Base-by-base conservation (phyloP, 2,113 vertebrate genomes). In the Ochotona curzoniae region DNA sequence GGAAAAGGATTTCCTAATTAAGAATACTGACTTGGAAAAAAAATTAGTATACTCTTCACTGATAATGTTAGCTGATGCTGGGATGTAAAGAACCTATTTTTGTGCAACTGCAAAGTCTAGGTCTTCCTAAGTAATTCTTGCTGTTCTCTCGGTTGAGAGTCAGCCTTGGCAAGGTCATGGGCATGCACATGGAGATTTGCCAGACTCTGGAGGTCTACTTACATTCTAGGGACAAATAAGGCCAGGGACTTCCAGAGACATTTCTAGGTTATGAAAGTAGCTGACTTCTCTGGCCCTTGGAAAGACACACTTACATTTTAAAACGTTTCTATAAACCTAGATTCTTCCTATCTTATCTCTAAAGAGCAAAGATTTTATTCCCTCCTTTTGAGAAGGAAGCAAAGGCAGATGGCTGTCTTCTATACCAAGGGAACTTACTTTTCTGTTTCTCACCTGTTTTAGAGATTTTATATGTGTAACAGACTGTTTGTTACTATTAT, bases 201-300 rank as follows among this genome's bases (percentile, higher is more conserved):
- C 70, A 93, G 76, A 91, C 66, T 89, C 5, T 80, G 35, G 20
- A 83, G 35, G 14, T 79, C 20, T 69, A 82, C 49, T 90, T 94
- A 95, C 76, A 90, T 90, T 79, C 88, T 60, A 94, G 83, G 71
- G 47, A 91, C 74, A 92, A 95, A 85, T 51, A 49, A 87, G 78
- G 13, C 17, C 69, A 93, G 49, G 25, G 30, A 87, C 23, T 17
- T 87, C 93, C 38, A 35, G 5, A 44, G 64, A 61, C 47, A 76
- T 82, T 92, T 96, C 74, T 75, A 95, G 47, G 64, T 80, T 80
- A 90, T 87, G 74, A 67, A 76, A 86, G 4, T 88, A 25, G 54
- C 17, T 87, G 23, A 69, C 23, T 54, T 87, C 71, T 47, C 47
- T 95, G 47, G 23, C 80, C 47, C 76, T 86, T 94, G 54, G 44